phyloP scores from a whole-genome alignment of 2,113 vertebrate species.

The Oreochromis niloticus region DNA sequence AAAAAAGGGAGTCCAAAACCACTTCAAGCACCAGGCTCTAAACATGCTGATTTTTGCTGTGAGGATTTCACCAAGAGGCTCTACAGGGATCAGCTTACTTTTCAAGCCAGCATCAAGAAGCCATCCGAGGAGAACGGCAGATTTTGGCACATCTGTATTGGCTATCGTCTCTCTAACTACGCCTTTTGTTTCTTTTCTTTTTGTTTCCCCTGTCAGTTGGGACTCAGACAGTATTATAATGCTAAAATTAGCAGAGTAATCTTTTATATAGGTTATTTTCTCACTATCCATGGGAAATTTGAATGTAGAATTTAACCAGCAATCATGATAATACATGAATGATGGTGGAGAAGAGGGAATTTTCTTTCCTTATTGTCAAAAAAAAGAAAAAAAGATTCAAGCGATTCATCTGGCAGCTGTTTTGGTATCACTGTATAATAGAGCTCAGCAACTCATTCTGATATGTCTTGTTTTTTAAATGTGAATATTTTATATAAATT shows the following conservation, averaged over 20 bases:
- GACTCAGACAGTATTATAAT: not conserved
- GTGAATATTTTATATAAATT: not conserved
- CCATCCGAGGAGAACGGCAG: not conserved
- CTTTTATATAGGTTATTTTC: not conserved
- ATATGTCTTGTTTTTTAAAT: not conserved
- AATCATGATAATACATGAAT: not conserved
- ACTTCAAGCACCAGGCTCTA: not conserved
- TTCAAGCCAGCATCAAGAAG: not conserved
- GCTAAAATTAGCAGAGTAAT: not conserved
- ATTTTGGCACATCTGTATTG: not conserved
- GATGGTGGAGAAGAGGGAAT: not conserved
- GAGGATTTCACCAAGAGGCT: not conserved
- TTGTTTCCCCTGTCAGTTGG: not conserved
- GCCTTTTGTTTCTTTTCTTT: not conserved
- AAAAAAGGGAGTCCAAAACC: not conserved
- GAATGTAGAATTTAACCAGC: not conserved
- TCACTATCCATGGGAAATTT: not conserved
- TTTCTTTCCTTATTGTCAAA: not conserved
- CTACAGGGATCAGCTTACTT: not conserved
- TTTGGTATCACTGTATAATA: not conserved
- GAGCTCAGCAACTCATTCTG: not conserved
- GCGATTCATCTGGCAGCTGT: not conserved
- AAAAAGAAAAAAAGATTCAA: not conserved
- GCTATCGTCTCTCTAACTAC: not conserved
- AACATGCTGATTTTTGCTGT: not conserved